Conservation (phyloP, 2,797 vertebrate species). For the Rhinoraja longicauda region DNA sequence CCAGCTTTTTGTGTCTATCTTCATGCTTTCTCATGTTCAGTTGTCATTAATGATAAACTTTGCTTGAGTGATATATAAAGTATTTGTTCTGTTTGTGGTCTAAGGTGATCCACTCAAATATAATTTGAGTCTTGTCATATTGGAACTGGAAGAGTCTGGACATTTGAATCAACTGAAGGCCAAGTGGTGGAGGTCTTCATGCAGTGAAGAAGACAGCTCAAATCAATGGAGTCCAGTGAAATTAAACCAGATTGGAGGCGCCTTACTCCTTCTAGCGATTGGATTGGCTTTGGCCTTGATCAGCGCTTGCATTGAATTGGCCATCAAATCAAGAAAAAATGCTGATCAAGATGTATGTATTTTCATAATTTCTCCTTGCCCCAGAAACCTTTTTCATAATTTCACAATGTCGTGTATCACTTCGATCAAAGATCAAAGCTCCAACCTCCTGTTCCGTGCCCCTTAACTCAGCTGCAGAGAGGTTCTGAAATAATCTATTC, state of each 20-base stretch:
- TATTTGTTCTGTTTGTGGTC: neutral
- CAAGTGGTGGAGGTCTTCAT: constrained; percentile 83
- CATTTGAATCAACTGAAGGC: constrained; percentile 62
- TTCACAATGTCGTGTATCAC: too few species aligned
- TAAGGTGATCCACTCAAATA: constrained; percentile 67
- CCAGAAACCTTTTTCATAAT: constrained; percentile 48
- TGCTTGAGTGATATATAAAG: neutral
- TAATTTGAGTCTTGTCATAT: constrained; percentile 65
- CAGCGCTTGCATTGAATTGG: constrained; percentile 67
- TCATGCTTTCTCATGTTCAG: neutral
- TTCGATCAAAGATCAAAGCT: neutral
- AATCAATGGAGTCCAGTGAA: constrained; percentile 52
- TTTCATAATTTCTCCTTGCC: neutral
- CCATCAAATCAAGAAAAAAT: constrained; percentile 59
- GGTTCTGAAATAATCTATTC: neutral
- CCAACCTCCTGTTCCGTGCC: neutral
- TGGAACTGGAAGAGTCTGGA: constrained; percentile 67
- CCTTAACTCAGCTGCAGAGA: neutral
- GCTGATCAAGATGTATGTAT: constrained; percentile 54
- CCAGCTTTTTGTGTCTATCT: too few species aligned
- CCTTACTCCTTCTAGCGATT: constrained; percentile 72
- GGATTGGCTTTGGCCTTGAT: constrained; percentile 65
- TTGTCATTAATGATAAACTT: neutral
- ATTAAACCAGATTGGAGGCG: constrained; percentile 60
- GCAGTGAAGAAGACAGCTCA: constrained; percentile 43